phyloP scores from a whole-genome alignment of 2,113 vertebrate species.

The Oceanites oceanicus region DNA sequence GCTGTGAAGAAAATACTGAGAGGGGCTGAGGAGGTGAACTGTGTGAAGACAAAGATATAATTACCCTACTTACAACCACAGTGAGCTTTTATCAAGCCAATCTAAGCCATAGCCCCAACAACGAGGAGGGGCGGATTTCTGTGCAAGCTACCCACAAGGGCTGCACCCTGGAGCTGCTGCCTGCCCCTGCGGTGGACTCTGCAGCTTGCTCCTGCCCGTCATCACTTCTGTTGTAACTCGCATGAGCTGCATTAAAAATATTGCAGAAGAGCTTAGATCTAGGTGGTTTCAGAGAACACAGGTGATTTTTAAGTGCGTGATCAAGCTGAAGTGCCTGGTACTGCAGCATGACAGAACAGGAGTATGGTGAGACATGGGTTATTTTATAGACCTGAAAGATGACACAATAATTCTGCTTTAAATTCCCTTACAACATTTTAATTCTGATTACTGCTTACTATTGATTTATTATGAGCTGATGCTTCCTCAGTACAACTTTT shows the following conservation, averaged over 20 bases:
- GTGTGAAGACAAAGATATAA: background rate
- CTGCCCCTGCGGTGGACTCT: accelerated
- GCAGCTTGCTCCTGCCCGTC: background rate
- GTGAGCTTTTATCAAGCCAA: background rate
- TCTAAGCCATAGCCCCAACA: background rate
- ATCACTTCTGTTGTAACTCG: background rate
- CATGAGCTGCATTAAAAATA: background rate
- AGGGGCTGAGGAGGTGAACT: background rate
- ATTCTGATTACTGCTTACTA: background rate
- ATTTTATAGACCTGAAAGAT: background rate
- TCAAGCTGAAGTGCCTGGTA: background rate
- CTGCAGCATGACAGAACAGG: accelerated
- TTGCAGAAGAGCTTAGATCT: background rate
- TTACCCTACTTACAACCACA: background rate
- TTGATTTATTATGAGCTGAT: background rate
- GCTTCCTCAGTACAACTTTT: background rate
- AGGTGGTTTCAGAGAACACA: background rate
- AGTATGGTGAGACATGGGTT: background rate
- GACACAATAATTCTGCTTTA: background rate
- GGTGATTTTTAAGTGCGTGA: background rate
- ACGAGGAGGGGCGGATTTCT: background rate
- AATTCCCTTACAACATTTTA: background rate
- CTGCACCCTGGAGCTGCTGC: background rate
- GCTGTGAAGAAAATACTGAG: background rate
- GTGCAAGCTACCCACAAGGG: background rate